Evolutionary conservation across 2,113 vertebrate genomes (phyloP), one percentile per base, ranked within the genome.

Genomic region (Vanacampus margaritifer): DNA sequence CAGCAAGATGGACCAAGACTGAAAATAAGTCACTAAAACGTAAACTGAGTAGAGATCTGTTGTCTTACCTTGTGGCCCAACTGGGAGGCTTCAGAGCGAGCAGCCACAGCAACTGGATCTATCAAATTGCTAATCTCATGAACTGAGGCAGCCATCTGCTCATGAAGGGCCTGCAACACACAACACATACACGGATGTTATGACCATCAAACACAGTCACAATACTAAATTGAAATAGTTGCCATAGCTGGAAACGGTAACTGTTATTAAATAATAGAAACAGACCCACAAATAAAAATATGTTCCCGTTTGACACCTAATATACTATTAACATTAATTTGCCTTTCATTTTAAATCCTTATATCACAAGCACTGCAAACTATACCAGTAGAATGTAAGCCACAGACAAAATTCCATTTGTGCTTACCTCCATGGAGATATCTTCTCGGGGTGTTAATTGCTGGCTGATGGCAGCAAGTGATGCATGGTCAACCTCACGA

Each of bases 71-170:
- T 99, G 89, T 98, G 97, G 54, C 97, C 97, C 35, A 99, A 88
- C 77, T 98, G 96, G 0, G 97, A 98, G 37, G 97, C 97, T 66
- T 98, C 97, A 0, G 95, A 94, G 10, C 93, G 89, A 1, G 96
- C 97, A 0, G 96, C 94, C 0, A 93, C 83, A 26, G 95, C 97
- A 58, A 98, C 93, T 0, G 97, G 97, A 61, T 98, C 95, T 0
- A 98, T 98, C 72, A 98, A 84, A 85, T 97, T 93, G 76, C 93
- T 97, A 86, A 99, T 99, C 82, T 99, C 96, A 70, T 98, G 95
- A 2, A 99, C 97, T 0, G 97, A 96, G 0, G 94, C 95, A 13
- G 95, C 94, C 95, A 99, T 97, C 91, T 99, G 97, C 76, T 95
- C 95, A 69, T 98, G 96, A 74, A 99, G 91, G 69, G 93, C 94